Conservation (phyloP, 2,113 vertebrate species). For the Triplophysa rosa region DNA sequence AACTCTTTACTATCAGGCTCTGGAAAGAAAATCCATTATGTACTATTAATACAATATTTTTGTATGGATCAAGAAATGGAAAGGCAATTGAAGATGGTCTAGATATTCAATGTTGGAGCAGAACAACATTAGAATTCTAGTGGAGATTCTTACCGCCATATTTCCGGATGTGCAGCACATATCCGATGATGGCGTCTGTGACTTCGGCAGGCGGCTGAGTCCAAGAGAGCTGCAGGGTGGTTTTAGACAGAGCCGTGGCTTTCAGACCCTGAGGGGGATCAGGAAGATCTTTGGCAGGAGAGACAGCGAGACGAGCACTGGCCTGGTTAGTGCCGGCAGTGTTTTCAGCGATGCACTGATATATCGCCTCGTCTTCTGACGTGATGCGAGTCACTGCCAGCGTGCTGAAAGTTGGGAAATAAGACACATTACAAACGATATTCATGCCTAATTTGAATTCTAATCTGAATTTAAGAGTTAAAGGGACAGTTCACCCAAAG, state of each 20-base stretch:
- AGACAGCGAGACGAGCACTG: slow-evolving; percentile 72
- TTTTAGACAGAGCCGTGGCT: slow-evolving; percentile 64
- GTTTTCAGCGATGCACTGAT: slow-evolving; percentile 77
- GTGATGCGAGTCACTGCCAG: slow-evolving; percentile 71
- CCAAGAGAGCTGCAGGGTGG: slow-evolving; percentile 68
- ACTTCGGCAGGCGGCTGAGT: slow-evolving; percentile 48
- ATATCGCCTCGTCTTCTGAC: slow-evolving; percentile 71
- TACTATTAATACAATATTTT: not conserved
- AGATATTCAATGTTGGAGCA: not conserved
- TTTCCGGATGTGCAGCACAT: slow-evolving; percentile 70
- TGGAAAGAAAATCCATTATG: slow-evolving; percentile 46
- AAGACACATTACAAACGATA: not conserved
- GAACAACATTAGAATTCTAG: not conserved
- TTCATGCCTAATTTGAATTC: no score
- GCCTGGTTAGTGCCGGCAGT: slow-evolving; percentile 76
- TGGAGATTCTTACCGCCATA: slow-evolving; percentile 65
- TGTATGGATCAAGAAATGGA: not conserved
- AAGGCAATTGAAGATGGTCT: not conserved
- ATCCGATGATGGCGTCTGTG: slow-evolving; percentile 71
- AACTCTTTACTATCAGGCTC: slow-evolving; percentile 72
- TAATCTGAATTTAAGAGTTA: no score
- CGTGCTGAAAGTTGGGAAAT: slow-evolving; percentile 60
- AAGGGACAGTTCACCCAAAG: no score
- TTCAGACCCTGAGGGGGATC: slow-evolving; percentile 62
- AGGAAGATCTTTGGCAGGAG: slow-evolving; percentile 62